Evolutionary conservation across 2,113 vertebrate genomes (phyloP).

Genomic region (Nymphicus hollandicus): DNA sequence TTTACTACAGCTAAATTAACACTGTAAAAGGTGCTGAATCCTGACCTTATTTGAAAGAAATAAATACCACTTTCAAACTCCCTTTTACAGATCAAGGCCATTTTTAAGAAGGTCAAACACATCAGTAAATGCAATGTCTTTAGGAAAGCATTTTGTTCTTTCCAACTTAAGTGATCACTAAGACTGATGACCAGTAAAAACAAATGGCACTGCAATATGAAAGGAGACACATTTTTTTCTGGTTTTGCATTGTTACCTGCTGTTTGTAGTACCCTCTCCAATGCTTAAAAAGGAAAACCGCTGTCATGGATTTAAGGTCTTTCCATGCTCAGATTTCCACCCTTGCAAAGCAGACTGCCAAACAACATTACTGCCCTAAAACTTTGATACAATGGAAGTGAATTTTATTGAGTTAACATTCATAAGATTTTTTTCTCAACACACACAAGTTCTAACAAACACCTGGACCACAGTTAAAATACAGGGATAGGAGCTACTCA

Average conservation of each 20-base stretch:
- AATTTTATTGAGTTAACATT: background rate
- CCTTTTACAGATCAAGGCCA: background rate
- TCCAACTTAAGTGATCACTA: background rate
- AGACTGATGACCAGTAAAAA: background rate
- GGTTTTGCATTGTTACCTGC: background rate
- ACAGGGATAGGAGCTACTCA: background rate
- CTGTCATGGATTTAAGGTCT: background rate
- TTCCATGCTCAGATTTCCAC: background rate
- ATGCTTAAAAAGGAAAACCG: background rate
- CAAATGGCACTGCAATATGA: background rate
- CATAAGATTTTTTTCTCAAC: background rate
- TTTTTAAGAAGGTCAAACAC: constrained; percentile 1
- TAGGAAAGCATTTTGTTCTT: background rate
- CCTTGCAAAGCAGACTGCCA: background rate
- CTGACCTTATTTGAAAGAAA: background rate
- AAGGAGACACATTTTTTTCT: background rate
- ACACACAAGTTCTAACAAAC: background rate
- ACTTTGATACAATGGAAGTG: background rate
- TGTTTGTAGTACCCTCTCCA: background rate
- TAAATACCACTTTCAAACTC: background rate
- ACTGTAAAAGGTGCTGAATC: background rate
- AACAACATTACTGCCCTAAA: background rate
- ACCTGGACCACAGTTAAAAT: background rate
- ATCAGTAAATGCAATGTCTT: background rate
- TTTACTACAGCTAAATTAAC: constrained; percentile 5